A percentile compares a stretch with the other conserved stretches of the same genome.
Conservation (phyloP, 2,113 vertebrate genomes). For the Dolichallabes microphthalmus region DNA sequence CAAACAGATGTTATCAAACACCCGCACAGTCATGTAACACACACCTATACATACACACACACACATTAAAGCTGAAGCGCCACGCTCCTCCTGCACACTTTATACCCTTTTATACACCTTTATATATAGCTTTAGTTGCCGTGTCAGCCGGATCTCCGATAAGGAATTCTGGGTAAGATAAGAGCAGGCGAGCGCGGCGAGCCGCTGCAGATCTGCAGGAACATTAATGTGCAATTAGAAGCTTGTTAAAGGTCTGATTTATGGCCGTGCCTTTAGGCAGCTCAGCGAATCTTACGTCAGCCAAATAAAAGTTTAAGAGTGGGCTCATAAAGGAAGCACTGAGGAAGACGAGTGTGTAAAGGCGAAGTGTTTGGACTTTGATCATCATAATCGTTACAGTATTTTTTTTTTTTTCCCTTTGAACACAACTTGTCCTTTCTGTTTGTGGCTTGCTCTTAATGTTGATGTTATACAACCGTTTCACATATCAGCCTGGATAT, state of each 20-base stretch:
- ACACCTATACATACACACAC: neutral
- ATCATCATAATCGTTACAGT: neutral
- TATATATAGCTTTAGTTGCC: neutral
- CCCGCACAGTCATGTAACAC: neutral
- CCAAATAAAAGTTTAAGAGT: constrained; percentile 50
- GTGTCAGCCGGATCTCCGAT: constrained; percentile 23
- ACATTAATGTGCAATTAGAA: constrained; percentile 75
- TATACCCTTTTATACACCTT: neutral
- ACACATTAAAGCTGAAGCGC: neutral
- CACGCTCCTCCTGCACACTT: constrained; percentile 17
- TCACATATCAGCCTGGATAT: neutral
- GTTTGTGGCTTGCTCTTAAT: neutral
- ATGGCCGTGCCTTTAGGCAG: constrained; percentile 60
- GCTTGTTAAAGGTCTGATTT: constrained; percentile 69
- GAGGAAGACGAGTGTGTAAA: neutral
- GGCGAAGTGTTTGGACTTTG: neutral
- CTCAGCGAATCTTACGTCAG: constrained; percentile 53
- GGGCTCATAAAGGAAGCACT: neutral
- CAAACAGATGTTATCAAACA: neutral
- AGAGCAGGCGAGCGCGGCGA: constrained; percentile 57
- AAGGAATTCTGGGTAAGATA: constrained; percentile 62
- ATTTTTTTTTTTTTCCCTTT: too few species aligned
- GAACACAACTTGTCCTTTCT: neutral
- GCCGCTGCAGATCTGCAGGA: constrained; percentile 63
- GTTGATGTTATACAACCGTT: neutral